Evolutionary conservation across 1,140 invertebrate genomes (phyloP), one percentile per base, ranked within the genome.

Genomic region (Eufriesea mexicana): DNA sequence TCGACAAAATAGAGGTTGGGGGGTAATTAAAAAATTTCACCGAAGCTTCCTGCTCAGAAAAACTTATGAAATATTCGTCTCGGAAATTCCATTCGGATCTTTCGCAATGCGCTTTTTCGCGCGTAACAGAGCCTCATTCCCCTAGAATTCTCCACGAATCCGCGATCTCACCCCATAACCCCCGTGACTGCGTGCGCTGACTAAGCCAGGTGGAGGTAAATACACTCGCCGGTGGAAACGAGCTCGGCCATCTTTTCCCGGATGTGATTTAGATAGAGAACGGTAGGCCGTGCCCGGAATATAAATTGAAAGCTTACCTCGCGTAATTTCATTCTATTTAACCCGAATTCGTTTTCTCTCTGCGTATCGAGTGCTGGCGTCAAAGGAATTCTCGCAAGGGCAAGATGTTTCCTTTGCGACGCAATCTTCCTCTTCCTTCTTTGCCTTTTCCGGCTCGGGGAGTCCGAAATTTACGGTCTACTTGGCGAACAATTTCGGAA

Each of bases 241-340:
- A 55, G 35, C 23, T 20, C 59, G 25, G 23, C 59, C 59, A 70
- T 71, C 57, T 72, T 80, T 18, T 16, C 9, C 47, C 9, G 47
- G 55, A 62, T 62, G 25, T 28, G 79, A 68, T 82, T 76, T 76
- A 68, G 49, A 67, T 51, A 54, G 42, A 72, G 49, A 64, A 20
- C 18, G 9, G 70, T 51, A 71, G 70, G 57, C 47, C 64, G 45
- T 76, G 72, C 45, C 16, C n/a, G 28, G 74, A 70, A 83, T 61
- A 83, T 47, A 67, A 57, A 82, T 76, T 28, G 73, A 68, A 70
- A 68, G 45, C 61, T 54, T 18, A 16, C 16, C 18, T 16, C 35
- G 64, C 18, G 57, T 73, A 62, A 72, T 79, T 79, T 49, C 28
- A 73, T 73, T 73, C 42, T 49, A 71, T 28, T 61, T 73, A 79